Conservation (phyloP, 1,140 invertebrate genomes). For the Mycetomoellerius zeteki region DNA sequence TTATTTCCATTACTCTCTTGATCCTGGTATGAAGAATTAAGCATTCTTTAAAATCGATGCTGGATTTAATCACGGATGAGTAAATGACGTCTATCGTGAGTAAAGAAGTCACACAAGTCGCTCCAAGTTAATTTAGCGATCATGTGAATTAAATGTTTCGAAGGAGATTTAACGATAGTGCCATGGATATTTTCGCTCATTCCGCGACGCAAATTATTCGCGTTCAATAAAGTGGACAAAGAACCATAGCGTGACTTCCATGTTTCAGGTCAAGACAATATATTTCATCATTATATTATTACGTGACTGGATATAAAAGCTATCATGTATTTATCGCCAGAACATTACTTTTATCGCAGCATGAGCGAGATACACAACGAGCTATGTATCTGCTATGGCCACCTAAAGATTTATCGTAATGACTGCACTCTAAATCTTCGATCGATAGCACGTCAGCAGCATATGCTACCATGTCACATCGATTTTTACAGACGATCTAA, state of each 20-base stretch:
- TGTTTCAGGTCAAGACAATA: conserved; percentile 85
- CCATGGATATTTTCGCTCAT: conserved; percentile 60
- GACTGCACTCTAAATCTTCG: conserved; percentile 33
- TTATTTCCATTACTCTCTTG: neutral
- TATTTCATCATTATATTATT: conserved; percentile 85
- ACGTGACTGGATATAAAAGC: conserved; percentile 70
- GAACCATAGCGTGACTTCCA: conserved; percentile 83
- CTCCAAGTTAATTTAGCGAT: conserved; percentile 10
- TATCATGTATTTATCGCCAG: conserved; percentile 79
- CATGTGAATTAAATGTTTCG: conserved; percentile 4
- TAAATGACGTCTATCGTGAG: neutral
- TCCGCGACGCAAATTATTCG: conserved; percentile 75
- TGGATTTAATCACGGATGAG: neutral
- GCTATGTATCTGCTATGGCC: conserved; percentile 47
- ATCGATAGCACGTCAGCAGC: conserved; percentile 62
- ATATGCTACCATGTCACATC: conserved; percentile 81
- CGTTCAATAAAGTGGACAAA: conserved; percentile 81
- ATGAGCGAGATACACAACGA: conserved; percentile 39
- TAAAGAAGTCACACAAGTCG: neutral
- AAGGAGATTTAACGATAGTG: conserved; percentile 2
- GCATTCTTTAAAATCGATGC: neutral
- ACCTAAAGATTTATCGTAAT: conserved; percentile 63
- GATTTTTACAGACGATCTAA: conserved; percentile 79
- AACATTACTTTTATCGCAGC: conserved; percentile 73
- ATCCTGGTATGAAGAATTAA: neutral